phyloP scores from a whole-genome alignment of 2,113 vertebrate genomes.

The Camelus dromedarius region DNA sequence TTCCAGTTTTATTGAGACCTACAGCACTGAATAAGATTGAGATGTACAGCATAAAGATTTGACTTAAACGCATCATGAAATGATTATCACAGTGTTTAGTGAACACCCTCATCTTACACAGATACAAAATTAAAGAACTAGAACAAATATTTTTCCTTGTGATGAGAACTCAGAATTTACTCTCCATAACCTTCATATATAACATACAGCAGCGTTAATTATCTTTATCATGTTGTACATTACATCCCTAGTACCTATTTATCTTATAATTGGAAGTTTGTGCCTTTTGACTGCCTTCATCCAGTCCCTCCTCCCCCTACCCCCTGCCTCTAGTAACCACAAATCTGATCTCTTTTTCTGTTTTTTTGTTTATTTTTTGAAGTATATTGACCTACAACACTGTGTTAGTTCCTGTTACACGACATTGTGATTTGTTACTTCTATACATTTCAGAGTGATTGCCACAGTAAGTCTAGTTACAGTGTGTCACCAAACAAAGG shows the following conservation, averaged over 20 bases:
- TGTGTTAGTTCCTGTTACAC: neutral
- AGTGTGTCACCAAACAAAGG: neutral
- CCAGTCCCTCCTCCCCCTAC: neutral
- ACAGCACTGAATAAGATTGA: neutral
- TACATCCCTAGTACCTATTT: neutral
- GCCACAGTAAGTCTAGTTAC: neutral
- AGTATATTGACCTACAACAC: neutral
- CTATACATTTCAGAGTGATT: neutral
- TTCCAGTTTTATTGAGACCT: neutral
- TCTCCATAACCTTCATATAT: neutral
- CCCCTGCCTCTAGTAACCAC: neutral
- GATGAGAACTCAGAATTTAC: neutral
- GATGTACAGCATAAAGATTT: neutral
- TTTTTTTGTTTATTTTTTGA: neutral
- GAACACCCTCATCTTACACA: neutral
- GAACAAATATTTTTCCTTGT: neutral
- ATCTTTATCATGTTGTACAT: neutral
- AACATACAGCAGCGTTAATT: neutral
- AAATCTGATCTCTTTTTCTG: neutral
- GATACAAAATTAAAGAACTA: neutral
- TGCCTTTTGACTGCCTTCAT: neutral
- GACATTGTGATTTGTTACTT: neutral
- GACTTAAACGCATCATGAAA: neutral
- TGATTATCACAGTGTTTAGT: neutral
- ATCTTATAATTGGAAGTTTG: neutral